Percentiles rank a stretch among this genome's conserved stretches.
Conservation (phyloP, 2,797 vertebrate species). For the Anniella stebbinsi region DNA sequence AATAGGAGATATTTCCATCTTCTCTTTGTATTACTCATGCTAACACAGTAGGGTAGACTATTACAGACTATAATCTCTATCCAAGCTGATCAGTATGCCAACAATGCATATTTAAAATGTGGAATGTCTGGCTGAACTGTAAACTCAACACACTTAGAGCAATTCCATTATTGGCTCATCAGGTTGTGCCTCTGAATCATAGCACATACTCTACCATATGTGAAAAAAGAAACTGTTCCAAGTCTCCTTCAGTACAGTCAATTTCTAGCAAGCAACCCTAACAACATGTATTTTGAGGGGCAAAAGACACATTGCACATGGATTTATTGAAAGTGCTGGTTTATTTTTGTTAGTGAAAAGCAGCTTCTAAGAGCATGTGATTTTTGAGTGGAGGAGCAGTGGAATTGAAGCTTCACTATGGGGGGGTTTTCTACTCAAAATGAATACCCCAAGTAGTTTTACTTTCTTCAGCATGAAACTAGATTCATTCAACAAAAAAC, state of each 20-base stretch:
- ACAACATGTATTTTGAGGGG: constrained; percentile 37
- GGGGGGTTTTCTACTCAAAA: background rate
- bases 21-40: constrained; percentile 20
- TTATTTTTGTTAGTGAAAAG: constrained; percentile 18
- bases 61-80: background rate
- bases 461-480: no score
- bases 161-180: constrained; percentile 21
- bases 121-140: constrained; percentile 15
- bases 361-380: background rate
- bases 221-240: constrained; percentile 22
- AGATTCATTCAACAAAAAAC: no score
- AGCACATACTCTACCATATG: constrained; percentile 2
- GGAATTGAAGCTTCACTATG: background rate
- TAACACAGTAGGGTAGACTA: constrained; percentile 7
- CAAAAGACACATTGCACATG: background rate
- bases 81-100: constrained; percentile 15
- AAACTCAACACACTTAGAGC: constrained; percentile 30
- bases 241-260: constrained; percentile 18
- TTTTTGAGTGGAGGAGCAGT: background rate
- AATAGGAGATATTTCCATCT: constrained; percentile 26
- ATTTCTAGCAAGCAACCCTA: constrained; percentile 34
- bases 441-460: background rate
- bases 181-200: constrained; percentile 20
- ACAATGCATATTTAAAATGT: constrained; percentile 25
- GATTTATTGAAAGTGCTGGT: background rate